Base-by-base conservation (phyloP, 2,888 invertebrate genomes). In the Phorcus lineatus region DNA sequence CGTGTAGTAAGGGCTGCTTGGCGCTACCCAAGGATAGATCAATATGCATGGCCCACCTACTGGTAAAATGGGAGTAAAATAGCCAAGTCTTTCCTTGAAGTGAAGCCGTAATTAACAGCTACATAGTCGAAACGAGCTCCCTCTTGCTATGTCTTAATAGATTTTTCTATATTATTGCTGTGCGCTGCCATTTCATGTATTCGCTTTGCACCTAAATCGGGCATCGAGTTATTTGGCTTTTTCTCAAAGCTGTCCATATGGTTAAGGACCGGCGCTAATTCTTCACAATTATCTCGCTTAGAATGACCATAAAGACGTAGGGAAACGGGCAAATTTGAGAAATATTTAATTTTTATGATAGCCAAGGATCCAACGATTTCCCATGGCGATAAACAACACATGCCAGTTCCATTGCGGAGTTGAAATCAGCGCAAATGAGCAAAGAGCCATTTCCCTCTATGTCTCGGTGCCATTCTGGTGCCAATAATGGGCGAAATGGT, bases 331-430 rank as follows among this genome's bases (percentile, higher is more conserved):
- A 70, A 31, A 70, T 70, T 70, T 70, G 70, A 70, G 70, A 70
- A 70, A 70, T 70, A 70, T 70, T 70, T 70, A 70, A 70, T 70
- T 70, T 70, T 70, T 70, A 70, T 70, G 70, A 70, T 70, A 40
- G 70, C 28, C 28, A 11, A 36, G 70, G 70, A 70, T 70, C 36
- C 70, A 70, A 70, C 70, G 70, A 70, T 70, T 70, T 70, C 70
- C 70, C 31, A 70, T 16, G 70, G 70, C 70, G 40, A 70, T 70
- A 70, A 70, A 70, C 70, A 70, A 70, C 36, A 70, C 36, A 40
- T 19, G 31, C 70, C 70, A 70, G 28, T 70, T 31, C 70, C 31
- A 70, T 70, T 70, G 70, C 36, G 70, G 11, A n/a, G 40, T 31
- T 19, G 70, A 70, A 70, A 70, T 36, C 31, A 70, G 16, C 19